Percentiles rank a stretch among this genome's conserved stretches.
phyloP scores from a whole-genome alignment of 2,888 invertebrate genomes.

The Carabus problematicus region DNA sequence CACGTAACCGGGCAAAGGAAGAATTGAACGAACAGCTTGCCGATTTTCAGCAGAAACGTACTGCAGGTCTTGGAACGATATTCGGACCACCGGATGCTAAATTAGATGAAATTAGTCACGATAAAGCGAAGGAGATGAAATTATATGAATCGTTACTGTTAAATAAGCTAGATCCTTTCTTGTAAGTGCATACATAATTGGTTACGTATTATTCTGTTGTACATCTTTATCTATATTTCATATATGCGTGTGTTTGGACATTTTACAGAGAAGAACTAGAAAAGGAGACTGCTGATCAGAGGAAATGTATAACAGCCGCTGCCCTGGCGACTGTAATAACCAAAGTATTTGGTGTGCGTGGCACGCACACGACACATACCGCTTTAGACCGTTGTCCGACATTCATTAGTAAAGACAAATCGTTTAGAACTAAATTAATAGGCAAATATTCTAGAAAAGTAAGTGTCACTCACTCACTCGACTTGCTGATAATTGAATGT shows the following conservation, averaged over 20 bases:
- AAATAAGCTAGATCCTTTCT: conserved; percentile 73
- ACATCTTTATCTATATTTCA: conserved; percentile 24
- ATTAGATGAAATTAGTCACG: conserved; percentile 79
- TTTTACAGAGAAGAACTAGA: conserved; percentile 68
- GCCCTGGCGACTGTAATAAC: conserved; percentile 82
- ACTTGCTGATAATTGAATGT: conserved; percentile 12
- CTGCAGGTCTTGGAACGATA: conserved; percentile 86
- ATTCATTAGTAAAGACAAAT: conserved; percentile 86
- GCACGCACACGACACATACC: conserved; percentile 63
- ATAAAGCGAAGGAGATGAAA: conserved; percentile 77
- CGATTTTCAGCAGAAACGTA: conserved; percentile 85
- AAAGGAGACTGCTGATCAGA: conserved; percentile 66
- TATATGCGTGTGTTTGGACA: conserved; percentile 29
- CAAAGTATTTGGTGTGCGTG: conserved; percentile 76
- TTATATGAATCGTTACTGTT: conserved; percentile 76
- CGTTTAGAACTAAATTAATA: conserved; percentile 72
- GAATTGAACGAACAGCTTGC: conserved; percentile 80
- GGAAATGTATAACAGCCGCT: conserved; percentile 74
- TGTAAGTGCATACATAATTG: conserved; percentile 66
- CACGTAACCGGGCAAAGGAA: conserved; percentile 82
- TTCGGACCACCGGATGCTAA: conserved; percentile 87
- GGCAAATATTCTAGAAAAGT: conserved; percentile 71
- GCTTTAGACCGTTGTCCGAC: conserved; percentile 79
- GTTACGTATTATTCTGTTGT: neutral
- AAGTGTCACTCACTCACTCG: conserved; percentile 42